Percentiles rank a stretch among this genome's conserved stretches.
These are phyloP conservation scores for Aphelocoma californica DNA, from an alignment of 2,797 vertebrate genomes.

Conservation along the genomic window DNA sequence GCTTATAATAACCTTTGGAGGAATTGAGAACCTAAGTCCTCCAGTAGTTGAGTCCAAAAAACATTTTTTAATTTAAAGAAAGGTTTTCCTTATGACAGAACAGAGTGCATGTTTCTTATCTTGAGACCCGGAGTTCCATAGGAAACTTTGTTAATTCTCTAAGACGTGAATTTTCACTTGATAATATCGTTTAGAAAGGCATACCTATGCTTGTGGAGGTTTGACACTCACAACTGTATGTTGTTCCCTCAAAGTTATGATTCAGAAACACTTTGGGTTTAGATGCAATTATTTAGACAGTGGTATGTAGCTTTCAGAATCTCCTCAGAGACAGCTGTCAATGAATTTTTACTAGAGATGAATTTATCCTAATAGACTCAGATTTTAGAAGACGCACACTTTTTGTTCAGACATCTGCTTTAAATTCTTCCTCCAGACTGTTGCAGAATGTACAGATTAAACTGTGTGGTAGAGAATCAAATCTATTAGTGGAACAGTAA, in stretches of 20 bases:
- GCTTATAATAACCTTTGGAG: not conserved
- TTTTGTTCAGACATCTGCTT: not conserved
- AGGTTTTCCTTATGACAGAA: not conserved
- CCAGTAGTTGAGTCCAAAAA: not conserved
- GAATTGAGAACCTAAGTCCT: not conserved
- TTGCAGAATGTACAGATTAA: not conserved
- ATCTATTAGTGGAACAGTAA: not conserved
- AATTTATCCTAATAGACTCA: not conserved
- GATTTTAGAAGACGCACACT: not conserved
- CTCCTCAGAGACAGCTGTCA: not conserved
- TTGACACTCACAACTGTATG: not conserved
- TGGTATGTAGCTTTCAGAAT: not conserved
- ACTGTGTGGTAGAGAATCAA: not conserved
- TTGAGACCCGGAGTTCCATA: not conserved
- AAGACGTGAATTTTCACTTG: not conserved
- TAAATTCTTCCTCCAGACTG: not conserved
- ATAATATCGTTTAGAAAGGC: not conserved
- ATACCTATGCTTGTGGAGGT: not conserved
- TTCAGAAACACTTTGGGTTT: not conserved
- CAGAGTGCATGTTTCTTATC: not conserved
- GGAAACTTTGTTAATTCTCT: not conserved
- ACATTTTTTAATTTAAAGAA: not conserved
- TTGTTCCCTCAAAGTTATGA: not conserved
- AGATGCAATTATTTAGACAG: not conserved
- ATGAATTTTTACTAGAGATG: not conserved